These are phyloP conservation scores for Terebella lapidaria DNA, from an alignment of 2,888 invertebrate genomes.

Conservation along the genomic window DNA sequence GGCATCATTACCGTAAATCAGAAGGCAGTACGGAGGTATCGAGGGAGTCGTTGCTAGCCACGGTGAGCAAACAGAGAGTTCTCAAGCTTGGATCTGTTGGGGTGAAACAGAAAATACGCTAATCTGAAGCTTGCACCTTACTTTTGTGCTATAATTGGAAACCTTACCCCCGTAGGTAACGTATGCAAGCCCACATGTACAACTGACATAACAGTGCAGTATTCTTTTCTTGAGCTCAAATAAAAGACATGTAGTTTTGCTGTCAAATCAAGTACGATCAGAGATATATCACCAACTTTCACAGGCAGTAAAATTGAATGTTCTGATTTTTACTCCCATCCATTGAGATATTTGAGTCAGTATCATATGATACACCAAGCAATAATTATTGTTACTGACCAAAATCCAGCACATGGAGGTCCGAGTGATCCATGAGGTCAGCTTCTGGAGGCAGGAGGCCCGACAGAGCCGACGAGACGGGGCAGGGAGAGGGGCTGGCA, in stretches of 20 bases:
- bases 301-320: background rate
- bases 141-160: no score
- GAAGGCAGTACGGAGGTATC: constrained; percentile 64
- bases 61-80: constrained; percentile 67
- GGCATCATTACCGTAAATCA: constrained; percentile 55
- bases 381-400: constrained; percentile 42
- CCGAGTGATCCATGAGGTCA: constrained; percentile 72
- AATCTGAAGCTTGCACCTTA: background rate
- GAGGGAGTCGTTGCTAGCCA: constrained; percentile 64
- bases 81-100: constrained; percentile 65
- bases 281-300: no score
- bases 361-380: background rate
- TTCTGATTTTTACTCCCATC: background rate
- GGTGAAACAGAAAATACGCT: background rate
- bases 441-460: no score
- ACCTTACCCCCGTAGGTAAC: no score
- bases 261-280: background rate
- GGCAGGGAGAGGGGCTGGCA: no score
- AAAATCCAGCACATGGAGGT: constrained; percentile 77
- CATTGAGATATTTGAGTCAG: background rate
- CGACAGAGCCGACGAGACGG: no score
- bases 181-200: no score
- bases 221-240: no score
- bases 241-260: no score
- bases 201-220: no score